These are phyloP conservation scores for Melanaphis sacchari DNA, from an alignment of 1,140 invertebrate species.

Conservation along the genomic window DNA sequence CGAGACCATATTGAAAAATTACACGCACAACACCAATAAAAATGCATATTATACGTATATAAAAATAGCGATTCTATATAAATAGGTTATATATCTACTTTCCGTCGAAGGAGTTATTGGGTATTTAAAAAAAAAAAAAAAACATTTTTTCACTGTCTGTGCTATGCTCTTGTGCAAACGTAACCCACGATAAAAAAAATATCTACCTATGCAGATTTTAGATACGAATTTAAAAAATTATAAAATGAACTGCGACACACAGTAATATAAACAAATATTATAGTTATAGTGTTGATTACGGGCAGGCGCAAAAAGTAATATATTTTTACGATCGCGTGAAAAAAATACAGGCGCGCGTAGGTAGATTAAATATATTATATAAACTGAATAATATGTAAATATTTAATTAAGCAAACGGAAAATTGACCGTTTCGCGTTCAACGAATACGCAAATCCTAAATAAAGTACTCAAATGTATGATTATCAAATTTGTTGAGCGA, in stretches of 20 bases:
- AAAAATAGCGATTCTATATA: not conserved
- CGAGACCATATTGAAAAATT: too few species aligned
- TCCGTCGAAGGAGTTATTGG: not conserved
- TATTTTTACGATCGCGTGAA: slow-evolving; percentile 1
- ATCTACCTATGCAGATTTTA: not conserved
- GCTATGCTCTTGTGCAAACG: too few species aligned
- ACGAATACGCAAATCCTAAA: not conserved
- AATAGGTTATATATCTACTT: not conserved
- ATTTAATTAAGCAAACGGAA: not conserved
- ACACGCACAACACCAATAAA: not conserved
- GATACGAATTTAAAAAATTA: not conserved
- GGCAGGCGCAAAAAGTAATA: not conserved
- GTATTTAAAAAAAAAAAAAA: too few species aligned
- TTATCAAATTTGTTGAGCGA: not conserved
- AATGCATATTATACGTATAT: not conserved
- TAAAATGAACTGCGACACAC: not conserved
- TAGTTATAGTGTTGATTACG: not conserved
- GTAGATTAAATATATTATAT: not conserved
- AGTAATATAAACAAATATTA: not conserved
- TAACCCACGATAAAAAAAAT: not conserved
- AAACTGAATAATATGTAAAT: not conserved
- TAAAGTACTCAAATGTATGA: not conserved
- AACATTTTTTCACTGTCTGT: too few species aligned
- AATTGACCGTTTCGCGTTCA: not conserved
- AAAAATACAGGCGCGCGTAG: not conserved